These are phyloP conservation scores for Gerosis bhagava DNA, from an alignment of 2,888 invertebrate species.

Conservation along the genomic window DNA sequence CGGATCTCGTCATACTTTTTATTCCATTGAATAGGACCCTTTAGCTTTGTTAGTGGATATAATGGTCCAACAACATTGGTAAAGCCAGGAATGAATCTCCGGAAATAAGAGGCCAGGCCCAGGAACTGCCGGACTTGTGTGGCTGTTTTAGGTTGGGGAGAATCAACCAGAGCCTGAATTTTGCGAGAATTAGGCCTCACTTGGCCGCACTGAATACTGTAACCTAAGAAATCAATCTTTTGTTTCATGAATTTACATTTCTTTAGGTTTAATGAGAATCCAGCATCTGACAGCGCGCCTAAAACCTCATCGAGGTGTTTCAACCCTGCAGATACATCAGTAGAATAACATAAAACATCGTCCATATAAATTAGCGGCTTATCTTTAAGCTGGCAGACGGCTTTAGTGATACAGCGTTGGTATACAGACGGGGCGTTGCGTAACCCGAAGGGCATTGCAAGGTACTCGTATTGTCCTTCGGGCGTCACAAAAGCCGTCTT, in stretches of 20 bases:
- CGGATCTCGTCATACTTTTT: background rate
- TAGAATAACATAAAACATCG: no score
- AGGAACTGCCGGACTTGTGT: slow-evolving; percentile 29
- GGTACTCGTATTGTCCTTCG: no score
- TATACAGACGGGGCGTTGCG: no score
- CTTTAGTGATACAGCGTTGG: no score
- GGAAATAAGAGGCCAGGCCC: slow-evolving; percentile 27
- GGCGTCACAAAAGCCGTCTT: no score
- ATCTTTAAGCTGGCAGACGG: no score
- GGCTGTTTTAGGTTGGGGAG: background rate
- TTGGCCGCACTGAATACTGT: background rate
- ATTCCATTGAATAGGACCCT: background rate
- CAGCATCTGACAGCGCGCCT: background rate
- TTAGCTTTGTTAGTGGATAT: background rate
- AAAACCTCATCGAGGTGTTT: background rate
- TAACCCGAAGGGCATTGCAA: no score
- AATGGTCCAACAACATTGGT: slow-evolving; percentile 11
- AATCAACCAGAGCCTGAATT: background rate
- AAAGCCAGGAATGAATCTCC: slow-evolving; percentile 28
- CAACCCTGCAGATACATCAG: no score
- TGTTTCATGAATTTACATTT: background rate
- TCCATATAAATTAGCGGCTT: no score
- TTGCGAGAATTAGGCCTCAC: background rate
- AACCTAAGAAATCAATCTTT: background rate
- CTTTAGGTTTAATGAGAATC: background rate